Percentiles rank a stretch among this genome's conserved stretches.
Conservation (phyloP, 1,140 invertebrate genomes). For the Mizuhopecten yessoensis region DNA sequence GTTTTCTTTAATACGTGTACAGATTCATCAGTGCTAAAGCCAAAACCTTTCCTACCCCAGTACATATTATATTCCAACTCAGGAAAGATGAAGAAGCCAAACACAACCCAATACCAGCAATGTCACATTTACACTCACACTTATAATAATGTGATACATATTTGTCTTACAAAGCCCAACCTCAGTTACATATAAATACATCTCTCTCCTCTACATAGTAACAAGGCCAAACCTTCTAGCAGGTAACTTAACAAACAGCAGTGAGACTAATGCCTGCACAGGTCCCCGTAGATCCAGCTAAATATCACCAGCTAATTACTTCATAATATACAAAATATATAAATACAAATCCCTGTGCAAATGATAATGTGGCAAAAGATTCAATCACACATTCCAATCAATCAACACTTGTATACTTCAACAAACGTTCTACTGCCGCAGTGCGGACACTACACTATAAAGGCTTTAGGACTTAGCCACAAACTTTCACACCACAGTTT, state of each 20-base stretch:
- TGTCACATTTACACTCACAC: background rate
- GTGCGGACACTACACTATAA: background rate
- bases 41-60: too few relatives aligned
- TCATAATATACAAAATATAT: slow-evolving; percentile 8
- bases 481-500: background rate
- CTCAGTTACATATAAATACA: background rate
- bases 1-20: too few relatives aligned
- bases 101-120: background rate
- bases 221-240: background rate
- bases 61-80: too few relatives aligned
- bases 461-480: too few relatives aligned
- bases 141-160: too few relatives aligned
- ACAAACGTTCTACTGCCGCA: background rate
- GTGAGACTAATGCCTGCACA: slow-evolving; percentile 5
- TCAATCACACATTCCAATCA: background rate
- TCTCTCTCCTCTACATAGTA: background rate
- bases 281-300: slow-evolving; percentile 28
- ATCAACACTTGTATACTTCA: background rate
- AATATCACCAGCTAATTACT: background rate
- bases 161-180: background rate
- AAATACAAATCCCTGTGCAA: background rate
- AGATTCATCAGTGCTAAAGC: too few relatives aligned
- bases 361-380: slow-evolving; percentile 14
- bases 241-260: slow-evolving; percentile 38
- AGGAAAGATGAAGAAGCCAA: too few relatives aligned